Conservation (phyloP, 2,113 vertebrate genomes). For the Menura novaehollandiae region DNA sequence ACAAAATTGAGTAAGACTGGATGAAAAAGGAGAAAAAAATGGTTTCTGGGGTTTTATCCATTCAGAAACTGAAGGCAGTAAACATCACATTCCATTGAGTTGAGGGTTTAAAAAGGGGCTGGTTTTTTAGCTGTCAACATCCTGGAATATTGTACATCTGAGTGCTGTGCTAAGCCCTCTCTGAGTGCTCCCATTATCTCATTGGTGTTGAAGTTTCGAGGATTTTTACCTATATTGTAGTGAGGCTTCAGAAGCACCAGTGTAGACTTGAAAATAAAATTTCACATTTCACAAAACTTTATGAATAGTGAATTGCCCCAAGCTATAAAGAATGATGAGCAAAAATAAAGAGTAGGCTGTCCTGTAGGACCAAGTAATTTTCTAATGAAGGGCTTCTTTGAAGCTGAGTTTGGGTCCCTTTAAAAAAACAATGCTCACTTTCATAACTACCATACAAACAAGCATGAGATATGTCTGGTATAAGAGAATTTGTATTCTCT, state of each 20-base stretch:
- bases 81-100: background rate
- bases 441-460: background rate
- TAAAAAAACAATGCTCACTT: background rate
- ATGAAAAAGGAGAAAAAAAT: background rate
- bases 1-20: background rate
- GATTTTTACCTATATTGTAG: background rate
- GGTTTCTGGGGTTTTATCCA: background rate
- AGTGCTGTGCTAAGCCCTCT: background rate
- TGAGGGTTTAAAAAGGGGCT: background rate
- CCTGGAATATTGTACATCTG: background rate
- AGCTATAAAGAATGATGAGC: background rate
- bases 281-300: background rate
- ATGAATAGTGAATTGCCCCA: background rate
- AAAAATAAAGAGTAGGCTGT: background rate
- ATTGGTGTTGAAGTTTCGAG: background rate
- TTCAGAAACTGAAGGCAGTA: constrained; percentile 8
- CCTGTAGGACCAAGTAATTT: background rate
- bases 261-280: background rate
- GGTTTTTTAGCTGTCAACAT: background rate
- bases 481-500: constrained; percentile 31
- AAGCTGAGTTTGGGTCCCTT: background rate
- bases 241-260: background rate
- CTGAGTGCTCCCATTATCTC: background rate
- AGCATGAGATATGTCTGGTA: background rate
- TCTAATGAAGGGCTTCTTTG: background rate